These are phyloP conservation scores for Hipparchia sbordonii DNA, from an alignment of 2,888 invertebrate genomes.

Conservation along the genomic window DNA sequence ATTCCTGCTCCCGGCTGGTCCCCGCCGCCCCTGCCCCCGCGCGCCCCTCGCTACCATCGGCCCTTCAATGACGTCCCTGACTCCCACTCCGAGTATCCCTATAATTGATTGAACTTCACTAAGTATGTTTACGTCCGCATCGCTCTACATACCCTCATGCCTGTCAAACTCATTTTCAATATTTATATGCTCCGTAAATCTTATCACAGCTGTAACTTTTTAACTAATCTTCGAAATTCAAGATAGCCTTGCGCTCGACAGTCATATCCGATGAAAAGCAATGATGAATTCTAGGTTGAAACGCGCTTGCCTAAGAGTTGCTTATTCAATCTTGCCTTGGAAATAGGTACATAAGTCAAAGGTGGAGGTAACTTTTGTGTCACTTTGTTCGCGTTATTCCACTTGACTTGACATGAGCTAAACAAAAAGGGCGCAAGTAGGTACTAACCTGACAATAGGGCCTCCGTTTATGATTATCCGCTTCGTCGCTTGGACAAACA, in stretches of 20 bases:
- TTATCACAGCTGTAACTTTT: neutral
- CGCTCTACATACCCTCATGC: constrained; percentile 41
- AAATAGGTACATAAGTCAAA: neutral
- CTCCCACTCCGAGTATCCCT: constrained; percentile 68
- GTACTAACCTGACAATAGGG: neutral
- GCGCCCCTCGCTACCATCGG: constrained; percentile 50
- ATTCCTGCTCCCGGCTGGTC: constrained; percentile 75
- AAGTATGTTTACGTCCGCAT: constrained; percentile 69
- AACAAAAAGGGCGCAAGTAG: neutral
- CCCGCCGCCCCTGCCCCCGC: constrained; percentile 47
- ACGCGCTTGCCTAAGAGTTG: too few relatives aligned
- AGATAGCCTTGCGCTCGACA: neutral
- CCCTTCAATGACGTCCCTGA: constrained; percentile 77
- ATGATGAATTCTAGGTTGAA: neutral
- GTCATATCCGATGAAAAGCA: neutral
- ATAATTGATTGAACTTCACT: constrained; percentile 75
- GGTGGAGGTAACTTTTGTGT: neutral
- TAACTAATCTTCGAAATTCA: too few relatives aligned
- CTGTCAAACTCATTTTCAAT: constrained; percentile 23
- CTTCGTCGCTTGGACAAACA: constrained; percentile 7
- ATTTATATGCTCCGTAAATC: constrained; percentile 11
- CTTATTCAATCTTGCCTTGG: too few relatives aligned
- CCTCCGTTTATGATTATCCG: constrained; percentile 6
- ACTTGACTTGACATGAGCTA: neutral
- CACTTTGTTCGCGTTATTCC: neutral